phyloP scores from a whole-genome alignment of 2,113 vertebrate genomes.

The Poecile atricapillus region DNA sequence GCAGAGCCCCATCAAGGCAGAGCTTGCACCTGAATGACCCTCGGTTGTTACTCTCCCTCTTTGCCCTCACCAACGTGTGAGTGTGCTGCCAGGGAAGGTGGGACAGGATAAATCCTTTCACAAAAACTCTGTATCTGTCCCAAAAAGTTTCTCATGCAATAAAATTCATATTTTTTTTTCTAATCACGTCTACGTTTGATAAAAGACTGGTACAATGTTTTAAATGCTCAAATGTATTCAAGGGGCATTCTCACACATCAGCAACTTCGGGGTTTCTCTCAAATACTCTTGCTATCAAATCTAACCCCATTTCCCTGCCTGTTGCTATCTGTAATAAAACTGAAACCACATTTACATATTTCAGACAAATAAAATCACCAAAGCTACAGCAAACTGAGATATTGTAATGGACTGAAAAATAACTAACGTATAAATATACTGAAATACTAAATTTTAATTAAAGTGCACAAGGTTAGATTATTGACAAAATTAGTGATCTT shows the following conservation, averaged over 20 bases:
- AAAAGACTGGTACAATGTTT: background rate
- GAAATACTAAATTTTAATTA: background rate
- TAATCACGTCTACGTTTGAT: background rate
- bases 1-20: background rate
- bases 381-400: background rate
- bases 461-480: background rate
- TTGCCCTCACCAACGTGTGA: fast-evolving
- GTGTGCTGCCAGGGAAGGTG: background rate
- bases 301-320: background rate
- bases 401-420: background rate
- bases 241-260: background rate
- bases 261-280: background rate
- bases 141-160: background rate
- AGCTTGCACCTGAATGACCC: fast-evolving
- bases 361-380: background rate
- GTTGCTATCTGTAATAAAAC: background rate
- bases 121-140: background rate
- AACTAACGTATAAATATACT: background rate
- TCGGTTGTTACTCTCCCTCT: background rate
- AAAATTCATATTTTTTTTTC: background rate
- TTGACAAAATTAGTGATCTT: background rate
- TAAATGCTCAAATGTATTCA: background rate
- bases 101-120: background rate
- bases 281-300: background rate
- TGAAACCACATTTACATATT: background rate